Percentiles rank a stretch among this genome's conserved stretches.
phyloP scores from a whole-genome alignment of 2,113 vertebrate genomes.

The Tringa solitaria region DNA sequence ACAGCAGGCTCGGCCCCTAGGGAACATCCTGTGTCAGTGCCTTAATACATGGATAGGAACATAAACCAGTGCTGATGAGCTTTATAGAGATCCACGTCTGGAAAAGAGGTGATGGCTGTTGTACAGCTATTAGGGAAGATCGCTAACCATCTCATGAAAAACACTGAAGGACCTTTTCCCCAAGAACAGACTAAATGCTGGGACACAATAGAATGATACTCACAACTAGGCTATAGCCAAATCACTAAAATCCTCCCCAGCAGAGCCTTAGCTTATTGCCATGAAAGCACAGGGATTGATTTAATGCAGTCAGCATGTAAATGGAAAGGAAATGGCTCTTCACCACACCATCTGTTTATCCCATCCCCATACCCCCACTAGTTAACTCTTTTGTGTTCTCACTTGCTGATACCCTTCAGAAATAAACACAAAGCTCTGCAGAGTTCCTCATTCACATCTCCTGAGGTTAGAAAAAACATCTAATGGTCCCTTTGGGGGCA shows the following conservation, averaged over 20 bases:
- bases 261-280: neutral
- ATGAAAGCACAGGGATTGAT: slow-evolving; percentile 14
- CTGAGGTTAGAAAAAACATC: neutral
- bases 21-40: neutral
- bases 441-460: neutral
- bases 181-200: neutral
- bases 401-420: neutral
- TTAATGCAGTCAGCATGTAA: neutral
- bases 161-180: neutral
- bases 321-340: slow-evolving; percentile 35
- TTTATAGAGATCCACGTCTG: neutral
- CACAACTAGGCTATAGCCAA: neutral
- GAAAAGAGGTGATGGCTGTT: neutral
- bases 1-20: neutral
- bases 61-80: neutral
- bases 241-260: neutral
- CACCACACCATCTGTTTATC: slow-evolving; percentile 26
- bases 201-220: neutral
- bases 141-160: neutral
- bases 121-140: neutral
- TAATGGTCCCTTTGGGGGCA: neutral
- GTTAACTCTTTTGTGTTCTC: neutral
- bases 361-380: neutral
- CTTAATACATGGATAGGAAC: neutral
- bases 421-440: neutral